phyloP scores from a whole-genome alignment of 2,113 vertebrate species.

The Nanorana parkeri region DNA sequence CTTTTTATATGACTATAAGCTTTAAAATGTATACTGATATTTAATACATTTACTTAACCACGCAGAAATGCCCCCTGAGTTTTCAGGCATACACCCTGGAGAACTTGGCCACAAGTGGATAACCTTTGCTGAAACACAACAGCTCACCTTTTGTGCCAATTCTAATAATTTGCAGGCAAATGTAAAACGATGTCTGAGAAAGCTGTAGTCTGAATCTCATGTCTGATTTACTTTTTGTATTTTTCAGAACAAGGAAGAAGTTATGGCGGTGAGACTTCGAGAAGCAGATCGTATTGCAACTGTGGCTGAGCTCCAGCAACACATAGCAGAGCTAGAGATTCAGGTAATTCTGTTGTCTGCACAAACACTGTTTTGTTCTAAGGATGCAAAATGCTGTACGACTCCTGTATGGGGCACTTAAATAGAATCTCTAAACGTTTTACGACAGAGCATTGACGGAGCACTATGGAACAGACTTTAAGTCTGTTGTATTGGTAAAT shows the following conservation, averaged over 20 bases:
- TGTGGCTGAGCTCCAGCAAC: conserved; percentile 94
- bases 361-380: neutral
- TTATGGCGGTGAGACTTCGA: conserved; percentile 94
- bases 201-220: neutral
- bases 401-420: neutral
- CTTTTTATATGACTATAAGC: no score
- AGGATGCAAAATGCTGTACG: neutral
- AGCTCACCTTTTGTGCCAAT: no score
- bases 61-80: no score
- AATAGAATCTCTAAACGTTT: neutral
- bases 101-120: no score
- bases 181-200: no score
- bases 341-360: conserved; percentile 77
- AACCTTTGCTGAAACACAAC: no score
- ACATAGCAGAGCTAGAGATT: conserved; percentile 96
- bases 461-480: no score
- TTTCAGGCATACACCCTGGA: no score
- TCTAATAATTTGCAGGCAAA: no score
- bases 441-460: neutral
- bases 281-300: conserved; percentile 96
- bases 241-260: conserved; percentile 92
- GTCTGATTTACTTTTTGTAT: conserved; percentile 4
- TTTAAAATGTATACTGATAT: no score
- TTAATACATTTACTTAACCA: no score
- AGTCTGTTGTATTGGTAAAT: no score